These are phyloP conservation scores for Meloidogyne exigua DNA, from an alignment of 1,140 invertebrate species.

Conservation along the genomic window DNA sequence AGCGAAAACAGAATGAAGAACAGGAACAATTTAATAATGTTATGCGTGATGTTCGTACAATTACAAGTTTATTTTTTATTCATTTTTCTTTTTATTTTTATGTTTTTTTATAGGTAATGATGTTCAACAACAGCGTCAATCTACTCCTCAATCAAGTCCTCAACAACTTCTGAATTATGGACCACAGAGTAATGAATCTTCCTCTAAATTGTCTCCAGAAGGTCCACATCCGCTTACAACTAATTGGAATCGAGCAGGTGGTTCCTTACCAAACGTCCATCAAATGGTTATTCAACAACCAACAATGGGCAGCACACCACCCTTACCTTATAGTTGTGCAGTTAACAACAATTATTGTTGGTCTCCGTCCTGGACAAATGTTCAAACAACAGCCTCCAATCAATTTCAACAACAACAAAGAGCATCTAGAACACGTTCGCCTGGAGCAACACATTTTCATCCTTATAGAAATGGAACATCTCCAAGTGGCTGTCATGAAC, in stretches of 20 bases:
- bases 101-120: neutral
- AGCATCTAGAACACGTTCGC: slow-evolving; percentile 39
- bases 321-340: neutral
- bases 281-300: slow-evolving; percentile 21
- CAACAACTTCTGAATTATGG: slow-evolving; percentile 12
- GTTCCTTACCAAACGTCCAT: slow-evolving; percentile 55
- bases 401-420: slow-evolving; percentile 23
- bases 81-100: neutral
- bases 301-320: slow-evolving; percentile 43
- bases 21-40: slow-evolving; percentile 52
- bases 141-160: slow-evolving; percentile 23
- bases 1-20: slow-evolving; percentile 60
- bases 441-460: slow-evolving; percentile 47
- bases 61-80: slow-evolving; percentile 34
- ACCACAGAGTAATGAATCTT: slow-evolving; percentile 2
- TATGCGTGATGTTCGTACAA: slow-evolving; percentile 57
- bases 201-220: slow-evolving; percentile 27
- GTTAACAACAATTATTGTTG: slow-evolving; percentile 3
- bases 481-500: neutral
- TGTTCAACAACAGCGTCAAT: slow-evolving; percentile 14
- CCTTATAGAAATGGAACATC: slow-evolving; percentile 35
- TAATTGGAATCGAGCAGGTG: slow-evolving; percentile 37
- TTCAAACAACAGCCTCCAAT: neutral
- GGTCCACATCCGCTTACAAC: slow-evolving; percentile 35
- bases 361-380: neutral